Percentiles rank a stretch among this genome's conserved stretches.
Conservation (phyloP, 2,113 vertebrate genomes). For the Gnathonemus longibarbis region DNA sequence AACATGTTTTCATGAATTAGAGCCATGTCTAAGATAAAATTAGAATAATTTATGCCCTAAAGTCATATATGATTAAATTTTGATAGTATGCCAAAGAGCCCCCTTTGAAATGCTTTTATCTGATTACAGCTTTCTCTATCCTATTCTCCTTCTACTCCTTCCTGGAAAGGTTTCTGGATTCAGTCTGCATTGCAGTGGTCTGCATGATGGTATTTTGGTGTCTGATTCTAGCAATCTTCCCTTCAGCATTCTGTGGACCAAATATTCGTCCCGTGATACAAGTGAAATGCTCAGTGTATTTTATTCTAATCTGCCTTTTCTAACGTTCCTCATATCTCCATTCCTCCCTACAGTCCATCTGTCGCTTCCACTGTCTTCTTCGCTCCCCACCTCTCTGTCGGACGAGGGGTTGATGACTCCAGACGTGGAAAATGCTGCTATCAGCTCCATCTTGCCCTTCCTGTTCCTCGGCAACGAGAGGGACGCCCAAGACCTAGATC, state of each 20-base stretch:
- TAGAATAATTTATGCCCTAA: background rate
- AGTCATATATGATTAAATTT: background rate
- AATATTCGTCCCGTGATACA: background rate
- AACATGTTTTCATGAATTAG: background rate
- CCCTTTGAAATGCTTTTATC: background rate
- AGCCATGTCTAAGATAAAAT: background rate
- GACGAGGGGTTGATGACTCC: slow-evolving; percentile 66
- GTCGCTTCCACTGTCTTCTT: slow-evolving; percentile 61
- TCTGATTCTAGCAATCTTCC: background rate
- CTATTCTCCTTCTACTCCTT: background rate
- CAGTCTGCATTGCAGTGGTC: background rate
- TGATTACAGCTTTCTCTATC: background rate
- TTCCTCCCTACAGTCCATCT: slow-evolving; percentile 45
- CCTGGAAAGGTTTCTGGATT: background rate
- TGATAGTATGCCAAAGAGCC: background rate
- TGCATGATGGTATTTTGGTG: background rate
- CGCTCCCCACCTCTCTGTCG: slow-evolving; percentile 59
- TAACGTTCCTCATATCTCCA: background rate
- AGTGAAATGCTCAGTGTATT: background rate
- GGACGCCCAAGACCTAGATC: slow-evolving; percentile 70
- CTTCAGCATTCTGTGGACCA: background rate
- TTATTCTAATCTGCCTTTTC: background rate
- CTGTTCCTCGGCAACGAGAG: slow-evolving; percentile 72
- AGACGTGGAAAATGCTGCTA: slow-evolving; percentile 68
- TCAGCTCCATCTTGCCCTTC: slow-evolving; percentile 74